Base-by-base conservation (phyloP, 2,113 vertebrate species). In the Mesoclemmys tuberculata region DNA sequence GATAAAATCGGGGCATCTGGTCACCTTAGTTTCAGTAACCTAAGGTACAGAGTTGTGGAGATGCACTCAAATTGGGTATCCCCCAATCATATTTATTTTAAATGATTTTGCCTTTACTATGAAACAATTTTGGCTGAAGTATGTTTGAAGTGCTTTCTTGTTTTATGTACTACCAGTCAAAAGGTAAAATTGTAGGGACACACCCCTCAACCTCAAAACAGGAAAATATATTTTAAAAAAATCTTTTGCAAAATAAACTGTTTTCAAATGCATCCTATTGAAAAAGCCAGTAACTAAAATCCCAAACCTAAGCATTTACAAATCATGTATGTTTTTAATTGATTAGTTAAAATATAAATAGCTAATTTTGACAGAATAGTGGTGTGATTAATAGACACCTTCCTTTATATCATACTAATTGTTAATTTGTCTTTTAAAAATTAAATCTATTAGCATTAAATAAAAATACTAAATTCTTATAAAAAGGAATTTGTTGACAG, bases 401-500 rank as follows among this genome's bases (percentile, higher is more conserved):
- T 93, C 51, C 51, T 80, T 89, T 82, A 48, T 82, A 82, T 91
- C 51, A 52, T 78, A 9, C 0, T 74, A 85, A 88, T 78, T 95
- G 24, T 82, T 91, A 74, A 94, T 78, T 81, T 90, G 58, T 31
- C 64, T 95, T 96, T 97, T 87, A 79, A 92, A 95, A 95, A 94
- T 48, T 90, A 94, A 96, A 90, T 48, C 80, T 31, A 58, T 94
- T 90, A 95, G 77, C 91, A 75, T 54, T 5, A 81, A 80, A 91
- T 68, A 12, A n/a, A 88, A 87, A 13, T 12, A 90, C 96, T 86
- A 87, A 85, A 92, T 82, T 88, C n/a, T 7, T 0, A 3, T 82
- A 68, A 31, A 89, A 88, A 71, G 8, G 29, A 87, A 78, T 61
- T 41, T 4, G 3, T 55, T 81, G 5, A n/a, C 54, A 82, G 90